These are phyloP conservation scores for Pteronura brasiliensis DNA, from an alignment of 2,113 vertebrate genomes.

Conservation along the genomic window DNA sequence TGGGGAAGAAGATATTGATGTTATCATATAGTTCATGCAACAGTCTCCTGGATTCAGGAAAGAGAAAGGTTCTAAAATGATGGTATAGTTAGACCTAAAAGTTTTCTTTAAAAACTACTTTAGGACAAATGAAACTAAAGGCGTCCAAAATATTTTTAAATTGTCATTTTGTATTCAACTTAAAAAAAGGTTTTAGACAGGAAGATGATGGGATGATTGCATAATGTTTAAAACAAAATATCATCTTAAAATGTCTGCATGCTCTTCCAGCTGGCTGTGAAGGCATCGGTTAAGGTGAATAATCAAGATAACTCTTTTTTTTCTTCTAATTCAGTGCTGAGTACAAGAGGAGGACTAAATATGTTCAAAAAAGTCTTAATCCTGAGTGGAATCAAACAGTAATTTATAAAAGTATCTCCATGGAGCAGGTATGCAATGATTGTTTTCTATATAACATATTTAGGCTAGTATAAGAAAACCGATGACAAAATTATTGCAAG, in stretches of 20 bases:
- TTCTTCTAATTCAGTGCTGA: conserved; percentile 90
- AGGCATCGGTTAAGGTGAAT: background rate
- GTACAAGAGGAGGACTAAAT: conserved; percentile 96
- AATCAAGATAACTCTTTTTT: conserved; percentile 60
- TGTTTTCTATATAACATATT: background rate
- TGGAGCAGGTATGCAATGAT: conserved; percentile 91
- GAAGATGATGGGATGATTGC: background rate
- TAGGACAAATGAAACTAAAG: background rate
- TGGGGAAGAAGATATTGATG: background rate
- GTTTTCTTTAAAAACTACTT: background rate
- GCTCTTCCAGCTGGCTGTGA: background rate
- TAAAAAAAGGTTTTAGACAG: background rate
- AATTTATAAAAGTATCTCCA: conserved; percentile 98
- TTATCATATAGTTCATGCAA: background rate
- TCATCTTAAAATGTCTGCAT: background rate
- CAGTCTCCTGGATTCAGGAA: background rate
- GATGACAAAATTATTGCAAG: background rate
- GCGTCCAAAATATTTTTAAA: background rate
- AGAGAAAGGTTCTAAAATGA: background rate
- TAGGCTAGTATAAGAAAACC: background rate
- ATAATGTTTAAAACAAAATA: background rate
- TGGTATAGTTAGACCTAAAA: background rate
- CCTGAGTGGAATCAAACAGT: conserved; percentile 99
- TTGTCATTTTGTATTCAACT: background rate
- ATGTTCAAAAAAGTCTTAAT: conserved; percentile 95